Conservation (phyloP, 2,888 invertebrate genomes). For the Thereva nobilitata region DNA sequence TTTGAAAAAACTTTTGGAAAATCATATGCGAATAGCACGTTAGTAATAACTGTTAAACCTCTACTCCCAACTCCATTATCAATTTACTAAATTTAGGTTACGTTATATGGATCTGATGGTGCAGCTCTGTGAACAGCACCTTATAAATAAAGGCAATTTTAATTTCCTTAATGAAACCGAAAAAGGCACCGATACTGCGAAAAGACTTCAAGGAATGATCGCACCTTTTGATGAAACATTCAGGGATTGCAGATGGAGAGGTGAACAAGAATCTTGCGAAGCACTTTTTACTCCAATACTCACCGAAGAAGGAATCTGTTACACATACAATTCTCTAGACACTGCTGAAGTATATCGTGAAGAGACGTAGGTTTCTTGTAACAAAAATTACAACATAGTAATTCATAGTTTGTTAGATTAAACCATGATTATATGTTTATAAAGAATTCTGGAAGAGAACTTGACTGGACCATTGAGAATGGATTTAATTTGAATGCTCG, state of each 20-base stretch:
- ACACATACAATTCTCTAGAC: conserved; percentile 68
- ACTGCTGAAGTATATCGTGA: conserved; percentile 50
- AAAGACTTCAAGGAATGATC: too few relatives aligned
- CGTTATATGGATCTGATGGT: too few relatives aligned
- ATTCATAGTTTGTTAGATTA: not conserved
- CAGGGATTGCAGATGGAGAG: conserved; percentile 63
- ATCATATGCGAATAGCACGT: too few relatives aligned
- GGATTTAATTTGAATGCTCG: conserved; percentile 63
- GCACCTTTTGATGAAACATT: too few relatives aligned
- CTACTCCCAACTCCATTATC: too few relatives aligned
- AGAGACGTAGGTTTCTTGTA: not conserved
- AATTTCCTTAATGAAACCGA: too few relatives aligned
- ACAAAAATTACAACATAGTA: not conserved
- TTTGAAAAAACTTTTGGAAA: conserved; percentile 14
- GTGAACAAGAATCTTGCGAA: conserved; percentile 60
- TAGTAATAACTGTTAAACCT: not conserved
- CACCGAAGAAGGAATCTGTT: conserved; percentile 73
- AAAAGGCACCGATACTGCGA: too few relatives aligned
- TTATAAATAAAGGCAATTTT: too few relatives aligned
- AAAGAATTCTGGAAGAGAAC: too few relatives aligned
- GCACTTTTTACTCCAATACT: conserved; percentile 57
- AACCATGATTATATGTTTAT: not conserved
- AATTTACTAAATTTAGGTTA: too few relatives aligned
- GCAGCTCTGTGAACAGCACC: too few relatives aligned
- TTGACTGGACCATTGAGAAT: conserved; percentile 66